phyloP scores from a whole-genome alignment of 2,113 vertebrate genomes.

The Scomber colias region DNA sequence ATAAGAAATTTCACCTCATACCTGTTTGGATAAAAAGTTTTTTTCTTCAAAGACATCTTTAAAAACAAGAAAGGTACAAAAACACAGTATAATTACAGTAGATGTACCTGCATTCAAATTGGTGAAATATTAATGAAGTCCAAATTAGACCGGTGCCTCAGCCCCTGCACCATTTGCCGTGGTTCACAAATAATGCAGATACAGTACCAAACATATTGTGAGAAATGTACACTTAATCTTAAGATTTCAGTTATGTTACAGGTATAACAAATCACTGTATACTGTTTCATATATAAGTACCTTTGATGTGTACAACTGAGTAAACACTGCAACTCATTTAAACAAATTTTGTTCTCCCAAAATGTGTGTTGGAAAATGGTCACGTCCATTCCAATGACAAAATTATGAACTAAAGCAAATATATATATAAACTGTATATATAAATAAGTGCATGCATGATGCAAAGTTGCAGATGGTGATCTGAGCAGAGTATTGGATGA shows the following conservation, averaged over 20 bases:
- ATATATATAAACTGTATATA: slow-evolving; percentile 16
- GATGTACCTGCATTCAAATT: slow-evolving; percentile 2
- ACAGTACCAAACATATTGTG: slow-evolving; percentile 52
- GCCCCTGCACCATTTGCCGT: slow-evolving; percentile 31
- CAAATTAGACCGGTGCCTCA: slow-evolving; percentile 22
- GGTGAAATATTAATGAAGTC: slow-evolving; percentile 11
- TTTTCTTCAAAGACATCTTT: background rate
- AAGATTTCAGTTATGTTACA: too few species aligned
- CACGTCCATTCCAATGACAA: slow-evolving; percentile 16
- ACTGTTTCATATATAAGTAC: slow-evolving; percentile 45
- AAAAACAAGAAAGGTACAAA: slow-evolving; percentile 3
- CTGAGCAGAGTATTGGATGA: slow-evolving; percentile 10
- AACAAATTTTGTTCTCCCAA: slow-evolving; percentile 25
- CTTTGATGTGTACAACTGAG: slow-evolving; percentile 37
- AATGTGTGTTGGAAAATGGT: slow-evolving; percentile 38
- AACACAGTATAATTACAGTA: background rate
- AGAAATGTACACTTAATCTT: slow-evolving; percentile 27
- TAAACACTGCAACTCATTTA: slow-evolving; percentile 29
- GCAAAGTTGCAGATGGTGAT: slow-evolving; percentile 39
- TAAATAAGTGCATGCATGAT: slow-evolving; percentile 73
- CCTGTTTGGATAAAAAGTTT: background rate
- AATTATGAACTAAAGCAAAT: slow-evolving; percentile 30
- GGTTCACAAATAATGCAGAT: slow-evolving; percentile 18
- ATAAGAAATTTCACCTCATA: slow-evolving; percentile 8
- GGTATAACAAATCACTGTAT: background rate